A percentile compares a stretch with the other conserved stretches of the same genome.
phyloP scores from a whole-genome alignment of 2,888 invertebrate species.

The Nebria salina region DNA sequence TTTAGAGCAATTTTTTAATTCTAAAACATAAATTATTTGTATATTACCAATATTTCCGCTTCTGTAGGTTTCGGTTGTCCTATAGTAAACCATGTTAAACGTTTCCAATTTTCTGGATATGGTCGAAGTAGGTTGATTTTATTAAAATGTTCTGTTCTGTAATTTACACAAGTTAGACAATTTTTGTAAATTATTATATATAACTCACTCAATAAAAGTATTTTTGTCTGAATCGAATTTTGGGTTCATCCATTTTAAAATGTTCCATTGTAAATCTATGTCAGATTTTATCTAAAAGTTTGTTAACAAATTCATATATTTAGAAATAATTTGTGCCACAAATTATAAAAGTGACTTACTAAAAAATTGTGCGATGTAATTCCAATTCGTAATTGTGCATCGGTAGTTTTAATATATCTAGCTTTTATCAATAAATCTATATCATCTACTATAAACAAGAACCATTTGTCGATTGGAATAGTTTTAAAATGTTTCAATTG shows the following conservation, averaged over 20 bases:
- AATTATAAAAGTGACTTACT: constrained; percentile 49
- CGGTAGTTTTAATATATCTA: constrained; percentile 30
- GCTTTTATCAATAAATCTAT: constrained; percentile 31
- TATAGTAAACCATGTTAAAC: constrained; percentile 26
- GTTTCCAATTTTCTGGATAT: constrained; percentile 33
- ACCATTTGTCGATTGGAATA: constrained; percentile 29
- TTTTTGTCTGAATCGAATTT: constrained; percentile 19
- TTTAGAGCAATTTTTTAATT: too few species aligned
- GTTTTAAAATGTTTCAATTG: constrained; percentile 31
- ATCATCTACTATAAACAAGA: constrained; percentile 29
- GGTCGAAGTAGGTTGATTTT: constrained; percentile 26
- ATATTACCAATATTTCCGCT: constrained; percentile 5
- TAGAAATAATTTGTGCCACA: too few species aligned
- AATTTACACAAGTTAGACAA: not conserved
- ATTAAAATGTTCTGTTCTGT: constrained; percentile 10
- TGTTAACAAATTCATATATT: not conserved
- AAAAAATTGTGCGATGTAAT: constrained; percentile 57
- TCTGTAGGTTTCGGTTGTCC: constrained; percentile 21
- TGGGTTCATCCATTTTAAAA: constrained; percentile 56
- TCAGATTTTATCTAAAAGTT: constrained; percentile 54
- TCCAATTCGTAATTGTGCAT: constrained; percentile 51
- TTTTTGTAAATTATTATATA: not conserved
- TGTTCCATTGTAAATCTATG: constrained; percentile 57
- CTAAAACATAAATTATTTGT: not conserved
- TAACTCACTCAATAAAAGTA: constrained; percentile 28